A percentile compares a stretch with the other conserved stretches of the same genome.
Evolutionary conservation across 2,888 invertebrate species (phyloP).

Genomic region (Apodemia duryi): DNA sequence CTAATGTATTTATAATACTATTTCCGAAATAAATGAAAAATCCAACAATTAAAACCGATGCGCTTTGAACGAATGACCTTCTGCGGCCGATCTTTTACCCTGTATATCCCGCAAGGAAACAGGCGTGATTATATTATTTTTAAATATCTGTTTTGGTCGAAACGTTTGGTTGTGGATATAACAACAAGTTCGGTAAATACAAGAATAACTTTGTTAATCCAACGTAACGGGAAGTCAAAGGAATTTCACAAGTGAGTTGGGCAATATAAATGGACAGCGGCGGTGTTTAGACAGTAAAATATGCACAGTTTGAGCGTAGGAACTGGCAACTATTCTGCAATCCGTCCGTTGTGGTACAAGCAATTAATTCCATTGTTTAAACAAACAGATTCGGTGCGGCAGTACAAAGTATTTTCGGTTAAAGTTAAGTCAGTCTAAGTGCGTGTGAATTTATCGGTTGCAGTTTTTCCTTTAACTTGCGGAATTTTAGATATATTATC

Average conservation of each 20-base stretch:
- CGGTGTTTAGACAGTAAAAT: conserved; percentile 29
- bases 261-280: conserved; percentile 29
- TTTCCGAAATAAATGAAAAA: too few relatives aligned
- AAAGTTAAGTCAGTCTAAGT: neutral
- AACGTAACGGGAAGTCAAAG: conserved; percentile 16
- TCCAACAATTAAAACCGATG: too few relatives aligned
- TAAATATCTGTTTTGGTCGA: too few relatives aligned
- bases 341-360: conserved; percentile 20
- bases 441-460: neutral
- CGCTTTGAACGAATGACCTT: too few relatives aligned
- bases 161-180: too few relatives aligned
- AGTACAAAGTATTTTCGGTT: conserved; percentile 13
- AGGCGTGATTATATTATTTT: too few relatives aligned
- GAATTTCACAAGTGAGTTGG: conserved; percentile 24
- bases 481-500: too few relatives aligned
- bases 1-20: too few relatives aligned
- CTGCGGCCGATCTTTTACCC: too few relatives aligned
- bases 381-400: conserved; percentile 21
- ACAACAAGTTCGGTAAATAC: neutral
- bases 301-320: conserved; percentile 21
- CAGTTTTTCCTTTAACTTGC: too few relatives aligned
- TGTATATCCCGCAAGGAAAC: too few relatives aligned
- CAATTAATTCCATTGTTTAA: conserved; percentile 28
- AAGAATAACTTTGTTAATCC: neutral
- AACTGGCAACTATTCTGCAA: conserved; percentile 25